Evolutionary conservation across 2,797 vertebrate genomes (phyloP).

Genomic region (Sebastes variabilis): DNA sequence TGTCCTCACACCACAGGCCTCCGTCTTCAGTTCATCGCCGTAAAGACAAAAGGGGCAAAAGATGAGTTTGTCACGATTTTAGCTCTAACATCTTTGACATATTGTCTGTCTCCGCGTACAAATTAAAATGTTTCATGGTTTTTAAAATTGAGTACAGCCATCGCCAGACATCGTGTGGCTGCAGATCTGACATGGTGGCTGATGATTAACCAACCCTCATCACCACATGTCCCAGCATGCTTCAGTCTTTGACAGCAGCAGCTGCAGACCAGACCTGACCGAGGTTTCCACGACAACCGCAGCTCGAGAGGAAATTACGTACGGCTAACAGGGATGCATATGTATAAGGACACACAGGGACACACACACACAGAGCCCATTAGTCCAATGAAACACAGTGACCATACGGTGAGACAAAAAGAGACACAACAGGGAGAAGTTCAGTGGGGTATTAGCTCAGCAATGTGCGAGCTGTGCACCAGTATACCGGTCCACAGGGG

Average conservation of each 20-base stretch:
- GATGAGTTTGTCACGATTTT: not conserved
- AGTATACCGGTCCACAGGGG: constrained; percentile 3
- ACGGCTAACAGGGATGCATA: constrained; percentile 17
- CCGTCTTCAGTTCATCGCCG: not conserved
- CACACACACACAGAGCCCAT: constrained; percentile 1
- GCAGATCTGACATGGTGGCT: constrained; percentile 38
- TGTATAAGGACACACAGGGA: not conserved
- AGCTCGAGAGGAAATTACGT: constrained; percentile 27
- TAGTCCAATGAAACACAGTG: not conserved
- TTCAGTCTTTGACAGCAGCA: constrained; percentile 56
- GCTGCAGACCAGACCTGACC: constrained; percentile 63
- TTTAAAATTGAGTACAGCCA: not conserved
- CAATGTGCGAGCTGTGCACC: not conserved
- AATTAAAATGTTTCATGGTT: not conserved
- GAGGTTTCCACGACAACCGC: constrained; percentile 75
- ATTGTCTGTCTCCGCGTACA: not conserved
- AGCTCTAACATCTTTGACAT: not conserved
- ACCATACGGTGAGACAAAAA: constrained; percentile 14
- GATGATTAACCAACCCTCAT: constrained; percentile 51
- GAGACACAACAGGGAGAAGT: constrained; percentile 14
- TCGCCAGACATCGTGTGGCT: constrained; percentile 6
- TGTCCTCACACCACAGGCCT: not conserved
- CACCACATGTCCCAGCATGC: constrained; percentile 60
- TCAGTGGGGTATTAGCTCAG: constrained; percentile 29
- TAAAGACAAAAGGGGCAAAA: not conserved